Evolutionary conservation across 1,140 invertebrate species (phyloP), one percentile per base, ranked within the genome.

Genomic region (Macrocentrus cingulum): DNA sequence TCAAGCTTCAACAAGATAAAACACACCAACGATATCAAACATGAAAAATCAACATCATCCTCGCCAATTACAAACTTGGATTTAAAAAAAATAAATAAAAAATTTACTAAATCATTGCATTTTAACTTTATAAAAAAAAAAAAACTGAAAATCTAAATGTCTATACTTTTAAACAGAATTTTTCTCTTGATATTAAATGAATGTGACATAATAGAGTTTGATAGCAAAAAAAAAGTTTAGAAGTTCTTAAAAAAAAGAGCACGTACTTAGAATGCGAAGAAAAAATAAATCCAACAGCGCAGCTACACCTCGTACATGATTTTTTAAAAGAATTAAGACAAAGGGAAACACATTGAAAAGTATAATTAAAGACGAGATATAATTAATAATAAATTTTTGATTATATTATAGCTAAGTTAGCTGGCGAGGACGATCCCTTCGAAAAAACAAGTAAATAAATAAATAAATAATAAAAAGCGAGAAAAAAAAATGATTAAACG

Each of bases 261-360:
- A n/a, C n/a, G n/a, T n/a, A n/a, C n/a, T 13, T 41, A 41, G 1
- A 6, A 1, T 6, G 6, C 7, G 7, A 41, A 41, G 20, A 66
- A 64, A 62, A 63, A 69, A 66, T 62, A 56, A 59, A 54, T 69
- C 63, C 62, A 74, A 71, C 65, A 69, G 67, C 67, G 66, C 71
- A 65, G 68, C 74, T 73, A 76, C 72, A 74, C 56, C 66, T 69
- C 61, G 74, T 73, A 74, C 71, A 73, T 74, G 70, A 70, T 76
- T 66, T 72, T 74, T 67, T 29, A 29, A 62, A 59, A 62, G 52
- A 65, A 67, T 68, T 71, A 65, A 62, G 58, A 67, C 64, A 59
- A 39, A 42, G 20, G 15, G 32, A 16, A 54, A 25, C n/a, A 22
- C 13, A 32, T 18, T 25, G 36, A 34, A 50, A 42, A 42, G 39